Conservation (phyloP, 64 coral and sea anemone species). For the Pocillopora verrucosa region DNA sequence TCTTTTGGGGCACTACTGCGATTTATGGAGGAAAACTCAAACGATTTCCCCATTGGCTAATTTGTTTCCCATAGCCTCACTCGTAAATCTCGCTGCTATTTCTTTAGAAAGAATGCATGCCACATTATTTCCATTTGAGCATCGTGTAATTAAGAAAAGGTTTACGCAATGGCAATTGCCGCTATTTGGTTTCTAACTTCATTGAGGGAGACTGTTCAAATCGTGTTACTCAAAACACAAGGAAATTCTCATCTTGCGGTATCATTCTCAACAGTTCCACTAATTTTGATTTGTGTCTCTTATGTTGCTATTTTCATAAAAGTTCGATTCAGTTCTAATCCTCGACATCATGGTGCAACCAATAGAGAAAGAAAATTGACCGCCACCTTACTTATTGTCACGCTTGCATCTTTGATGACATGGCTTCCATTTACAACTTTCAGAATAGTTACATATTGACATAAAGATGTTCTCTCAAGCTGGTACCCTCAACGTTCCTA, state of each 20-base stretch:
- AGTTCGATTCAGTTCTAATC: slow-evolving; percentile 7
- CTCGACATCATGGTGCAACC: not conserved
- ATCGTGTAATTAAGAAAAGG: not conserved
- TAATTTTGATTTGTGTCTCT: slow-evolving; percentile 9
- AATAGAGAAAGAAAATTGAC: slow-evolving; percentile 13
- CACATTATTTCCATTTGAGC: not conserved
- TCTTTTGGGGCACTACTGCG: not conserved
- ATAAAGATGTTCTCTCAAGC: too few species aligned
- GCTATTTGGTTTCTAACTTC: slow-evolving; percentile 2
- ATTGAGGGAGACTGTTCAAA: not conserved
- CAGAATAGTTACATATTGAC: too few species aligned
- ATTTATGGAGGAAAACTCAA: not conserved
- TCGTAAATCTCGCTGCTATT: slow-evolving; percentile 8
- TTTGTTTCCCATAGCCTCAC: slow-evolving; percentile 20
- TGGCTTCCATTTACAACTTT: not conserved
- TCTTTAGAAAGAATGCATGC: slow-evolving; percentile 33
- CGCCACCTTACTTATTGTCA: not conserved
- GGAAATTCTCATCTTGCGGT: too few species aligned
- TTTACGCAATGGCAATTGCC: not conserved
- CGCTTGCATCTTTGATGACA: not conserved
- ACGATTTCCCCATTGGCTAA: not conserved
- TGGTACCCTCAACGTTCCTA: too few species aligned
- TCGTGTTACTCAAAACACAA: not conserved
- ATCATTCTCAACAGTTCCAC: not conserved
- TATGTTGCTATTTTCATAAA: not conserved